Evolutionary conservation across 2,888 invertebrate species (phyloP), one percentile per base, ranked within the genome.

Genomic region (Ennomos fuscantarius): DNA sequence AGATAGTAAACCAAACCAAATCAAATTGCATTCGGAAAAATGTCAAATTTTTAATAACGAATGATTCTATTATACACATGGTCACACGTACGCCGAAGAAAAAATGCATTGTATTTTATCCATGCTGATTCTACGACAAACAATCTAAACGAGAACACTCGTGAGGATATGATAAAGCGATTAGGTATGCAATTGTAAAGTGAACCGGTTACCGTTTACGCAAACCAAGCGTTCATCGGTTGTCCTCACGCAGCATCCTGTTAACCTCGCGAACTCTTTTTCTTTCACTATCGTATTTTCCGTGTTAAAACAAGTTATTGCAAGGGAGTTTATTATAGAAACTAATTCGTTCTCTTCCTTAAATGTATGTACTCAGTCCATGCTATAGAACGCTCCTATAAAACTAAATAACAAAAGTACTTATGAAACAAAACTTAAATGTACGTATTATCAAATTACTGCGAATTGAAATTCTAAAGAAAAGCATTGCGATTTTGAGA

Each of bases 231-330:
- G 62, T 60, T 32, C 73, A 72, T 83, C 72, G 67, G 65, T 72
- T 81, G 83, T 78, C 82, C 81, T 82, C 80, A 76, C 48, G 66
- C 70, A 62, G 79, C 80, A 84, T 83, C 86, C 84, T 85, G 87
- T 80, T 87, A 72, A 67, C 87, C 87, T 87, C 84, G 84, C 55
- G 53, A 55, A 66, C 59, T 62, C 76, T 83, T 81, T 84, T 83
- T 83, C 82, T 83, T 79, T 80, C 76, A 73, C 79, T 69, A 52
- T 58, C 37, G 42, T 53, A 59, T 83, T 81, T 84, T 83, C 84
- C 84, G 78, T 67, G 53, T 79, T 73, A 53, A 52, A 76, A 75
- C 78, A 62, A 60, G 78, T 75, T 76, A 54, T 66, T 59, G 55
- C 60, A 73, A 68, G 74, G 76, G 73, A 72, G 62, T 72, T 54